Percentiles rank a stretch among this genome's conserved stretches.
phyloP scores from a whole-genome alignment of 2,113 vertebrate species.

The Telmatochromis brachygnathus region DNA sequence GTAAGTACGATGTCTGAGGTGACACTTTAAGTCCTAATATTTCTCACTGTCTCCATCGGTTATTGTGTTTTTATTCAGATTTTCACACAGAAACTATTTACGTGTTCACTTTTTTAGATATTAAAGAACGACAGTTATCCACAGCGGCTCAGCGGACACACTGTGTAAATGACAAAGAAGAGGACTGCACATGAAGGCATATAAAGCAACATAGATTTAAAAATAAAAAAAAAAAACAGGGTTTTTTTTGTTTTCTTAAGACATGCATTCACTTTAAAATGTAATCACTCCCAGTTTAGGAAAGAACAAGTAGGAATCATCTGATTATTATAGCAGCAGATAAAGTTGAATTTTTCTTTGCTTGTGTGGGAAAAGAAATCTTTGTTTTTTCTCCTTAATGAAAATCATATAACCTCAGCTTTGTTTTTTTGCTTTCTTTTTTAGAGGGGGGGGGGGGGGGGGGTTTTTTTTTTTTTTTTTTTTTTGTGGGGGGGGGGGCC shows the following conservation, averaged over 20 bases:
- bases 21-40: neutral
- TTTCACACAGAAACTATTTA: neutral
- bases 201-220: neutral
- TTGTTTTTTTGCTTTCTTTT: neutral
- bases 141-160: neutral
- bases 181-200: constrained; percentile 20
- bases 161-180: neutral
- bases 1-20: constrained; percentile 68
- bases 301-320: neutral
- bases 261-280: neutral
- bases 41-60: neutral
- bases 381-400: neutral
- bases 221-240: neutral
- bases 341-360: neutral
- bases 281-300: neutral
- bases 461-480: no score
- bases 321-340: neutral
- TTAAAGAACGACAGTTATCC: constrained; percentile 35
- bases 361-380: neutral
- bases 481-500: no score
- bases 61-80: neutral
- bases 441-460: no score
- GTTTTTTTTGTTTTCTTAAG: neutral
- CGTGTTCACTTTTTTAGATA: constrained; percentile 49
- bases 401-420: neutral